Evolutionary conservation across 1,140 invertebrate species (phyloP).

Genomic region (Eriosoma lanigerum): DNA sequence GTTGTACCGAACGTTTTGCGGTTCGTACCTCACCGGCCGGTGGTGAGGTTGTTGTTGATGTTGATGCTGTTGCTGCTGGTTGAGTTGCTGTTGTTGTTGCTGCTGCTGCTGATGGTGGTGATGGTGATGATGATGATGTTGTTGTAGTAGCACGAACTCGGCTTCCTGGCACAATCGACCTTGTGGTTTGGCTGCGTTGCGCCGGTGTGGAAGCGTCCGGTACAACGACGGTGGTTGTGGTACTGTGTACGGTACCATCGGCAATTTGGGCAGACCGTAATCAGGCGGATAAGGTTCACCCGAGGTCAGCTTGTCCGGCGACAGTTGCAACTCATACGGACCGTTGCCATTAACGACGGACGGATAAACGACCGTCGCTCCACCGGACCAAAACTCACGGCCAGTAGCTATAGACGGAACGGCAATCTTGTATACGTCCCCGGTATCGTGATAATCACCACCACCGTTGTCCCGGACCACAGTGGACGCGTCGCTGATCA

Average conservation of each 20-base stretch:
- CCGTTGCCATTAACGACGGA: neutral
- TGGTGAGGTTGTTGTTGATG: slow-evolving; percentile 64
- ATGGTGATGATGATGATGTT: neutral
- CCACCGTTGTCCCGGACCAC: slow-evolving; percentile 61
- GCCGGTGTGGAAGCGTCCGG: slow-evolving; percentile 69
- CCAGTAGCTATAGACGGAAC: neutral
- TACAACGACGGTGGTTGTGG: slow-evolving; percentile 63
- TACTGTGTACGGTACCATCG: slow-evolving; percentile 61
- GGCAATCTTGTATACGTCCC: slow-evolving; percentile 32
- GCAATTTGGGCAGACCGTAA: slow-evolving; percentile 65
- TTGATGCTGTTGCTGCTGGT: slow-evolving; percentile 56
- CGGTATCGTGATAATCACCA: neutral
- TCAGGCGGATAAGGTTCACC: slow-evolving; percentile 60
- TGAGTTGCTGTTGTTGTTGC: slow-evolving; percentile 59
- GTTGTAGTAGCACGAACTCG: slow-evolving; percentile 64
- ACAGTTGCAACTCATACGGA: slow-evolving; percentile 38
- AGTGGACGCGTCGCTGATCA: slow-evolving; percentile 74
- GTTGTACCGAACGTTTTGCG: slow-evolving; percentile 68
- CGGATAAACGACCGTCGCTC: neutral
- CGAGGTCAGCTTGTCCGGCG: neutral
- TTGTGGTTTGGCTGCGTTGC: slow-evolving; percentile 63
- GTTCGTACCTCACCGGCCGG: slow-evolving; percentile 66
- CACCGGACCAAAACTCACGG: slow-evolving; percentile 34
- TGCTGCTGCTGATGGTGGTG: slow-evolving; percentile 15
- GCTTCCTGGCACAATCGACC: slow-evolving; percentile 67